Conservation (phyloP, 2,888 invertebrate species). For the Chymomyza fuscimana region DNA sequence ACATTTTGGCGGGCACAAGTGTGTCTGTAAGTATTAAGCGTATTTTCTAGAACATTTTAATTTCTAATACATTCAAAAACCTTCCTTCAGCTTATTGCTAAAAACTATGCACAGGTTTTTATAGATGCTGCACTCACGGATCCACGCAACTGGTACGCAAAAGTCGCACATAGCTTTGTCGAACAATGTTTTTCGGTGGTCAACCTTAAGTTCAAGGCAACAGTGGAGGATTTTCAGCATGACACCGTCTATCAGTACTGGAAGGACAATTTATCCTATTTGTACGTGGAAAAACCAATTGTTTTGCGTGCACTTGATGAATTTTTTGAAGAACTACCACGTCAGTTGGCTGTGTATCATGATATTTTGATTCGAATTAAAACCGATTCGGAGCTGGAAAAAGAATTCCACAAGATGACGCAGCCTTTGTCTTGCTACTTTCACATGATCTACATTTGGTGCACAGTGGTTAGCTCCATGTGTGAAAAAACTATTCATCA, state of each 20-base stretch:
- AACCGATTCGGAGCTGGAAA: not conserved
- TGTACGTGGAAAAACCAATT: conserved; percentile 37
- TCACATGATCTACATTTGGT: conserved; percentile 40
- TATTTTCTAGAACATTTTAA: too few species aligned
- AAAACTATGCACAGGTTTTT: conserved; percentile 32
- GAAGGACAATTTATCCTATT: conserved; percentile 46
- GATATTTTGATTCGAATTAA: not conserved
- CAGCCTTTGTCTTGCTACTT: conserved; percentile 50
- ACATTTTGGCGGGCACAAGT: too few species aligned
- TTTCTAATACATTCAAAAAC: not conserved
- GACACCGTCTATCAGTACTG: conserved; percentile 33
- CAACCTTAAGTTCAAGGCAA: conserved; percentile 46
- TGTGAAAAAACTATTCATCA: not conserved
- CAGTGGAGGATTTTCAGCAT: conserved; percentile 28
- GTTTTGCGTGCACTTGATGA: conserved; percentile 42
- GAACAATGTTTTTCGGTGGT: conserved; percentile 49
- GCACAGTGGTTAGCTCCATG: conserved; percentile 33
- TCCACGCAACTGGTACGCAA: conserved; percentile 48
- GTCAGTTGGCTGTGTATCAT: conserved; percentile 10
- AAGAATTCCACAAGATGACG: conserved; percentile 23
- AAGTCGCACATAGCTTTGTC: conserved; percentile 50
- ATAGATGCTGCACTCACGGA: conserved; percentile 19
- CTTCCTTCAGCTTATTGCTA: conserved; percentile 28
- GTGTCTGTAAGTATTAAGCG: too few species aligned
- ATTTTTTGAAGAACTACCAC: conserved; percentile 40